Evolutionary conservation across 2,888 invertebrate species (phyloP), one percentile per base, ranked within the genome.

Genomic region (Psylliodes chrysocephalus): DNA sequence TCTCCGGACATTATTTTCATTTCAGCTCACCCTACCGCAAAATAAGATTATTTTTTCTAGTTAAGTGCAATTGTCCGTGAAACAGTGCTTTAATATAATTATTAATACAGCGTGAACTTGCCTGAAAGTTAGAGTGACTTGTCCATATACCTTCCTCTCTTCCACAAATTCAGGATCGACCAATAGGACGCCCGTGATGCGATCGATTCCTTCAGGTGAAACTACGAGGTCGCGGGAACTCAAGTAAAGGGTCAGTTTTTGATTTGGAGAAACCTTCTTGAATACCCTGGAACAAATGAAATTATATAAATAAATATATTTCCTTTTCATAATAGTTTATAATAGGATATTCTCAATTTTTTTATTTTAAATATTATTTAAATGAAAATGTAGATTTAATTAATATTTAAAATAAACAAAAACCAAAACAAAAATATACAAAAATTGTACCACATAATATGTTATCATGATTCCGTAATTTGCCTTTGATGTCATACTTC

Each of bases 71-170:
- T 38, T 38, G 14, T 38, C 12, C 12, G 14, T 14, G 2, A 14
- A 12, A 15, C 1, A 14, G 4, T 38, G 14, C 2, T 42, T 8
- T 47, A 47, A 49, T 10, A 28, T 12, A 28, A 49, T 49, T 49
- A 49, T 30, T 49, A 49, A 46, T n/a, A n/a, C n/a, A n/a, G n/a
- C n/a, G n/a, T n/a, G n/a, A 22, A 75, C 84, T 84, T 78, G 90
- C 90, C 98, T 91, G 84, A 98, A 98, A 12, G 97, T 98, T 66
- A 98, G 86, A 2, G 96, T 92, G 70, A 94, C 88, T 82, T 93
- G 93, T 40, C 92, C 93, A 80, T 89, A 93, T 28, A 94, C 89
- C 82, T 95, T 94, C 79, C 92, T 90, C 68, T 91, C 91, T 73
- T 90, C 89, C 47, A 93, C 85, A 75, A 90, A 91, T 63, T 96